Base-by-base conservation (phyloP, 2,888 invertebrate genomes). In the Atrina japonica region DNA sequence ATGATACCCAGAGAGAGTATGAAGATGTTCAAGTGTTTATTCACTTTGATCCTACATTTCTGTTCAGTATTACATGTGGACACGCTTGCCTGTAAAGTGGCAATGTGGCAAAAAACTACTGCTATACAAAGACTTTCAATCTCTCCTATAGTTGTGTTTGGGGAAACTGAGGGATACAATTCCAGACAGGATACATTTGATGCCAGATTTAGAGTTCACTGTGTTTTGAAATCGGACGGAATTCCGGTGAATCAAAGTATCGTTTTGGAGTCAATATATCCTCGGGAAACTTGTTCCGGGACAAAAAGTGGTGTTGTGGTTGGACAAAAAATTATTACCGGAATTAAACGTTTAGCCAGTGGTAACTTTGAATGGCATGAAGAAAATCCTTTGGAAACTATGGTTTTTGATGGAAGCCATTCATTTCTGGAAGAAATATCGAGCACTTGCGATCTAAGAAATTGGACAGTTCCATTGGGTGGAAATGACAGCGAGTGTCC, bases 311-410 rank as follows among this genome's bases (percentile, higher is more conserved):
- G 30, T 9, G 30, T 63, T n/a, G 11, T 52, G 3, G 25, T 60
- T 41, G 64, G 52, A 11, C 47, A 63, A 18, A 35, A 25, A 16
- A 45, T 61, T 1, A 50, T 72, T 5, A 25, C 67, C 0, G 66
- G 66, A 35, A 50, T 72, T 14, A 47, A 43, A 35, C 11, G 71
- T 23, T 41, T 63, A 14, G 55, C 23, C 9, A 56, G 41, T 35
- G 45, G 41, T 14, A 72, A 61, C n/a, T 72, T 61, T 64, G 63
- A 66, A 27, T 72, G 58, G 66, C 55, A 72, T 40, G 71, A 72
- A 47, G 56, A 59, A 29, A 61, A 66, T 23, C 66, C 66, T 14
- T 50, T 72, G 29, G 58, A 66, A 25, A 64, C 58, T 16, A 56
- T 67, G n/a, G 66, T 66, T 35, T 55, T 63, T n/a, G 55, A 41